These are phyloP conservation scores for Nesometra sesokonis DNA, from an alignment of 35 echinoderm and acorn worm genomes.

Conservation along the genomic window DNA sequence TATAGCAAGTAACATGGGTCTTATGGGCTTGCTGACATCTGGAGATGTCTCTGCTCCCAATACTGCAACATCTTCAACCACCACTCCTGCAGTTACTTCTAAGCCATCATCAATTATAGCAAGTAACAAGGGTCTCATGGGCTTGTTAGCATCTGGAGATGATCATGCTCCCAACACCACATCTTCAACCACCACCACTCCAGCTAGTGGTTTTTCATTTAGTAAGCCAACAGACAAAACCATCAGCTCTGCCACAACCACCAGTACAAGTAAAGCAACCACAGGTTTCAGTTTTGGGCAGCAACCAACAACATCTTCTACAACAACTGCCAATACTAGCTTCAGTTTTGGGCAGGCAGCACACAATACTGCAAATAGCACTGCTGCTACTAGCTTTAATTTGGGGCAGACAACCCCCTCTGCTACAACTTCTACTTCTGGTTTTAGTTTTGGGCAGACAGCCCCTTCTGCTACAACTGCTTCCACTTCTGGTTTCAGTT, in stretches of 20 bases:
- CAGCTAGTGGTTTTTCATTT: constrained; percentile 21
- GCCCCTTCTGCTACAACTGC: neutral
- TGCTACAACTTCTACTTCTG: neutral
- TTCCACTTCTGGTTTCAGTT: neutral
- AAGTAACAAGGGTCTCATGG: constrained; percentile 1
- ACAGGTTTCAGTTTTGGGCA: constrained; percentile 17
- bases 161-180: neutral
- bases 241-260: neutral
- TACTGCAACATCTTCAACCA: neutral
- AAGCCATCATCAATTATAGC: neutral
- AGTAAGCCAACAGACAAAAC: neutral
- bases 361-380: neutral
- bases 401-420: constrained; percentile 2
- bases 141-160: neutral
- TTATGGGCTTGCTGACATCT: neutral
- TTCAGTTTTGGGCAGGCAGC: neutral
- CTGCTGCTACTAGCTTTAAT: neutral
- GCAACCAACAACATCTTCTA: neutral
- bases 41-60: neutral
- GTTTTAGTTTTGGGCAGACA: constrained; percentile 11
- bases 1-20: constrained; percentile 7
- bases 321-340: neutral
- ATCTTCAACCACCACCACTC: neutral
- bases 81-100: neutral
- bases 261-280: neutral